phyloP scores from a whole-genome alignment of 2,888 invertebrate species.

The Lasius platythorax region DNA sequence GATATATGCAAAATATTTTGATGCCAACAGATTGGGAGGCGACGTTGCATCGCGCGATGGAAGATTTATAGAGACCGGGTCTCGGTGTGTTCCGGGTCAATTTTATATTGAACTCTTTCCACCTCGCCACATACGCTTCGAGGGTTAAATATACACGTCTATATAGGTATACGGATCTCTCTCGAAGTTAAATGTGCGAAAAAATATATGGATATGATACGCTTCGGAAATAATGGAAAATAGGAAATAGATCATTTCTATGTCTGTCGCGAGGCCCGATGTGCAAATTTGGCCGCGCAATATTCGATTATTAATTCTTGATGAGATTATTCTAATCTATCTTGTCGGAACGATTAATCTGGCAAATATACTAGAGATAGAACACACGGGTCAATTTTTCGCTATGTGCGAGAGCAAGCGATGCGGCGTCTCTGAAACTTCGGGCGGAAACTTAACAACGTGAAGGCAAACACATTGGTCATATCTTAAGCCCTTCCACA shows the following conservation, averaged over 20 bases:
- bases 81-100: constrained; percentile 62
- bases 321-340: background rate
- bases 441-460: constrained; percentile 31
- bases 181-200: constrained; percentile 8
- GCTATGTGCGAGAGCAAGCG: background rate
- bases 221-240: constrained; percentile 2
- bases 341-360: background rate
- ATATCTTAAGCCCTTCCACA: constrained; percentile 44
- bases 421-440: background rate
- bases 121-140: constrained; percentile 26
- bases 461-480: constrained; percentile 48
- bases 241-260: background rate
- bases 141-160: constrained; percentile 11
- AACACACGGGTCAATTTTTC: background rate
- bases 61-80: constrained; percentile 70
- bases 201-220: background rate
- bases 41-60: constrained; percentile 66
- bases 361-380: background rate
- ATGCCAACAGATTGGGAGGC: constrained; percentile 73
- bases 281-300: background rate
- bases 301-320: background rate
- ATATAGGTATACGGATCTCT: background rate
- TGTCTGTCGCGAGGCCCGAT: background rate
- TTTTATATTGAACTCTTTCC: constrained; percentile 67
- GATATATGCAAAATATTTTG: constrained; percentile 75